Evolutionary conservation across 2,888 invertebrate species (phyloP).

Genomic region (Ctenicera cuprea): DNA sequence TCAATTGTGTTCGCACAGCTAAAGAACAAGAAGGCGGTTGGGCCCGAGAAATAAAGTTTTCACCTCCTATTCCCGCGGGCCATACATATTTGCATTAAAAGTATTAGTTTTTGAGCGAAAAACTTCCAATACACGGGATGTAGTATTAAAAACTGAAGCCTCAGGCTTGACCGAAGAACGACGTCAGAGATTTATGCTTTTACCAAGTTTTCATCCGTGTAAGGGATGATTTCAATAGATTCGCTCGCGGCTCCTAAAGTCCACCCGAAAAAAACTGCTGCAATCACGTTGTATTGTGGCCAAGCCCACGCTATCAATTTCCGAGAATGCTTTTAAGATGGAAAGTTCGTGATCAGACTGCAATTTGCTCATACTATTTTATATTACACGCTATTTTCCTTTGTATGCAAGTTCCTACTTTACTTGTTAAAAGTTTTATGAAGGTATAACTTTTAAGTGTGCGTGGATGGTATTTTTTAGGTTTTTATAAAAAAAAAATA

Average conservation of each 20-base stretch:
- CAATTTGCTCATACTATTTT: constrained; percentile 16
- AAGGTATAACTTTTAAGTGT: too few species aligned
- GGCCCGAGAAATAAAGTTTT: constrained; percentile 6
- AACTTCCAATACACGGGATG: constrained; percentile 8
- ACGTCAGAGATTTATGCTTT: constrained; percentile 38
- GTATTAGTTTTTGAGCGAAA: constrained; percentile 7
- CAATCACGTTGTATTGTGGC: constrained; percentile 45
- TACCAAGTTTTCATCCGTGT: constrained; percentile 39
- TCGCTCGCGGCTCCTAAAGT: constrained; percentile 34
- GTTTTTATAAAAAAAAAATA: too few species aligned
- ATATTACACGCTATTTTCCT: not conserved
- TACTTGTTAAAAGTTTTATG: too few species aligned
- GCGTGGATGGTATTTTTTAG: too few species aligned
- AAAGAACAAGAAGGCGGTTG: constrained; percentile 4
- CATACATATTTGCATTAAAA: constrained; percentile 26
- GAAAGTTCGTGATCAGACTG: constrained; percentile 43
- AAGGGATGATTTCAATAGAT: constrained; percentile 43
- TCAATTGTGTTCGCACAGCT: constrained; percentile 20
- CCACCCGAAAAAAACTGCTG: constrained; percentile 43
- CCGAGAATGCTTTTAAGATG: constrained; percentile 37
- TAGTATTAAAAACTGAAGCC: constrained; percentile 35
- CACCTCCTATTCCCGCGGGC: constrained; percentile 4
- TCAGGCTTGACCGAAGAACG: constrained; percentile 24
- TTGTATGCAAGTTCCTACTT: not conserved
- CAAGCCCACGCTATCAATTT: constrained; percentile 42